Percentiles rank a stretch among this genome's conserved stretches.
phyloP scores from a whole-genome alignment of 2,797 vertebrate species.

The Phrynocephalus guinanensis region DNA sequence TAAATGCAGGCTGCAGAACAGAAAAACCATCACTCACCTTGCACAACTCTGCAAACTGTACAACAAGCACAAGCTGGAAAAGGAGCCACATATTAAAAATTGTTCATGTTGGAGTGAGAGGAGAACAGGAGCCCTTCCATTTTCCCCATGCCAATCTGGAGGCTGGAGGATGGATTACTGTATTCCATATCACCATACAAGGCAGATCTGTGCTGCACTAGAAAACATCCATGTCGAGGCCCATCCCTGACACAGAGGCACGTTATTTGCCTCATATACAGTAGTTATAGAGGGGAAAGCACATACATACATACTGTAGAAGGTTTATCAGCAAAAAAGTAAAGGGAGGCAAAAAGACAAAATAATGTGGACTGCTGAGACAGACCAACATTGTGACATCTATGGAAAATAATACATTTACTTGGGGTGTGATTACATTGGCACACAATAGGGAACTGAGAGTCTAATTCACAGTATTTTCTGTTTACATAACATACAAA shows the following conservation, averaged over 20 bases:
- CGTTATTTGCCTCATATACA: neutral
- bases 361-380: no score
- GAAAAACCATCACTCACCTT: slow-evolving; percentile 78
- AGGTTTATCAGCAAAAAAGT: neutral
- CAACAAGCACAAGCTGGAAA: slow-evolving; percentile 82
- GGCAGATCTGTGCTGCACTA: neutral
- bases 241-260: accelerated
- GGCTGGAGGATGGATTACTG: neutral
- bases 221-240: neutral
- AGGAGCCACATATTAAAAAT: slow-evolving; percentile 65
- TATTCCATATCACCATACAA: neutral
- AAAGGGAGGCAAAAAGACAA: no score
- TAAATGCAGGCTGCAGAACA: slow-evolving; percentile 11
- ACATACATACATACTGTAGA: neutral
- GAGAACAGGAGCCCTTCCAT: neutral
- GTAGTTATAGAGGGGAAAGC: neutral
- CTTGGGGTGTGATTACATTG: no score
- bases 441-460: no score
- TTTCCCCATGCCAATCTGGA: neutral
- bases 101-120: neutral
- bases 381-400: no score
- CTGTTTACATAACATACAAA: no score
- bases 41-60: slow-evolving; percentile 74
- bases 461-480: no score
- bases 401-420: no score